Conservation (phyloP, 2,797 vertebrate species). For the Oryzias dopingdopingensis region DNA sequence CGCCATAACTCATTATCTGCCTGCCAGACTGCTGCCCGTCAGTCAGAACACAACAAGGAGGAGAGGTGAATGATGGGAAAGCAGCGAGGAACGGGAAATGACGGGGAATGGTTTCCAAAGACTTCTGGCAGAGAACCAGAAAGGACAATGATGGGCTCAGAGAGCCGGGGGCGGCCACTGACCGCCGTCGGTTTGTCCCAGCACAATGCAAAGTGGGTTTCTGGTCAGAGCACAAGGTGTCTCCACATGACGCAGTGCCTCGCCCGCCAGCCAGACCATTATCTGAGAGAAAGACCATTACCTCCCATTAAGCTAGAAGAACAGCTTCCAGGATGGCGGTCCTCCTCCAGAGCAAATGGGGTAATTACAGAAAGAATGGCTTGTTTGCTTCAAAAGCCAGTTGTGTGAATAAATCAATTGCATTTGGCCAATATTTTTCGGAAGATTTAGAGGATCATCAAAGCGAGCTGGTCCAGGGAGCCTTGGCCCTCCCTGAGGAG, state of each 20-base stretch:
- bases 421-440: slow-evolving; percentile 46
- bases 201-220: slow-evolving; percentile 52
- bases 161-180: slow-evolving; percentile 20
- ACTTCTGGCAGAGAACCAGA: slow-evolving; percentile 56
- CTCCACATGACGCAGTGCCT: slow-evolving; percentile 48
- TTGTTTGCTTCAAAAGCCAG: slow-evolving; percentile 52
- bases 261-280: slow-evolving; percentile 56
- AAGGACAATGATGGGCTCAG: slow-evolving; percentile 43
- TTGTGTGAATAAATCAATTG: slow-evolving; percentile 56
- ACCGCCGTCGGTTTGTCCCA: slow-evolving; percentile 49
- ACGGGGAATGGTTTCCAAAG: slow-evolving; percentile 42
- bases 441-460: slow-evolving; percentile 65
- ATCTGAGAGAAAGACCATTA: slow-evolving; percentile 72
- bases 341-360: slow-evolving; percentile 45
- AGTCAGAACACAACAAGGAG: slow-evolving; percentile 60
- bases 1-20: slow-evolving; percentile 67
- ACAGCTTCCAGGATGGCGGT: slow-evolving; percentile 54
- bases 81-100: slow-evolving; percentile 30
- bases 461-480: slow-evolving; percentile 37
- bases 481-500: slow-evolving; percentile 33
- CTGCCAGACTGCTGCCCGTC: slow-evolving; percentile 61
- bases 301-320: slow-evolving; percentile 69
- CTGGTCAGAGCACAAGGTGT: slow-evolving; percentile 48
- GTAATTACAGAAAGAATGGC: slow-evolving; percentile 70
- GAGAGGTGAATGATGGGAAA: slow-evolving; percentile 20